A percentile compares a stretch with the other conserved stretches of the same genome.
phyloP scores from a whole-genome alignment of 2,113 vertebrate genomes.

The Syrrhaptes paradoxus region DNA sequence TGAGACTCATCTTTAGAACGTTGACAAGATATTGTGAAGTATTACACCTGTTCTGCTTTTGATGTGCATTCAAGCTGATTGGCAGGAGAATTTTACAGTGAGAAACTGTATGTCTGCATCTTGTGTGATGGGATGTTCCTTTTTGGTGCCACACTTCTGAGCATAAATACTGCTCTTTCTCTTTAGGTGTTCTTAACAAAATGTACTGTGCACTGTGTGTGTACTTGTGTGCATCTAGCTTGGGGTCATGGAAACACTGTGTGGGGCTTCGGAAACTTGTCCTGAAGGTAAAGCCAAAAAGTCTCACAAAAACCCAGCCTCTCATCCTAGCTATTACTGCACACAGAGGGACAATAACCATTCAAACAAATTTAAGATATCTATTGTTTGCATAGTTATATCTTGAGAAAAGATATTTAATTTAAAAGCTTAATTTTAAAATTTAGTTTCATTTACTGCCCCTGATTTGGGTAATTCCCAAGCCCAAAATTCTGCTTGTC shows the following conservation, averaged over 20 bases:
- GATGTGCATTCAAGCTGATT: neutral
- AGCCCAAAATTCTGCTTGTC: neutral
- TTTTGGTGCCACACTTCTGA: neutral
- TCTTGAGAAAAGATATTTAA: neutral
- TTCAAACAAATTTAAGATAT: slow-evolving; percentile 14
- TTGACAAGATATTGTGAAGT: neutral
- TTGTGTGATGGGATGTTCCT: neutral
- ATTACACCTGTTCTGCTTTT: slow-evolving; percentile 40
- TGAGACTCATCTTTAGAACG: neutral
- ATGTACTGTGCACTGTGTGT: neutral
- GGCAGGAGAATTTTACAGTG: neutral
- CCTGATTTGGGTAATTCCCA: neutral
- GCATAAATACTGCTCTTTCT: neutral
- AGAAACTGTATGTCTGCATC: neutral
- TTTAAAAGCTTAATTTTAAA: neutral
- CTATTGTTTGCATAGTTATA: neutral
- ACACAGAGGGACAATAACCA: neutral
- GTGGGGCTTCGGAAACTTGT: neutral
- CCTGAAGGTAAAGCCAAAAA: neutral
- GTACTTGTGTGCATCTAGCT: neutral
- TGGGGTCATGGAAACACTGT: neutral
- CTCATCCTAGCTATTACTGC: slow-evolving; percentile 1
- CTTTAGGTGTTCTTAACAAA: neutral
- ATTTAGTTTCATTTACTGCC: neutral
- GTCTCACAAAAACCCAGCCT: neutral